phyloP scores from a whole-genome alignment of 2,888 invertebrate species.

The Dendrolimus houi region DNA sequence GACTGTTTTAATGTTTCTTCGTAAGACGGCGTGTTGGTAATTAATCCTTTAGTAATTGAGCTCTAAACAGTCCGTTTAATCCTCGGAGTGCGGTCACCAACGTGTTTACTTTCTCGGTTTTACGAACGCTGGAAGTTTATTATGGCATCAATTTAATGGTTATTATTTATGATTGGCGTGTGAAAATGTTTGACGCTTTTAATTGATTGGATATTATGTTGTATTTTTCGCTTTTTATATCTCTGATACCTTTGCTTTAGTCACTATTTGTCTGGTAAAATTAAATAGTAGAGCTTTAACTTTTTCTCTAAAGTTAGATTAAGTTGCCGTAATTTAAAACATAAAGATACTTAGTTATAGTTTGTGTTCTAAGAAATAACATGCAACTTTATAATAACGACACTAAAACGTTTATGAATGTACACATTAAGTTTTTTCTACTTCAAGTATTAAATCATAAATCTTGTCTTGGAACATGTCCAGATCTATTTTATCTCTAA shows the following conservation, averaged over 20 bases:
- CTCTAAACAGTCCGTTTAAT: constrained; percentile 33
- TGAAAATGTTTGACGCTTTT: constrained; percentile 43
- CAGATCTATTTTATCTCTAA: constrained; percentile 27
- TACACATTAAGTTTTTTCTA: constrained; percentile 16
- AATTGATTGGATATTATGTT: constrained; percentile 31
- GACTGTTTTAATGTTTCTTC: constrained; percentile 52
- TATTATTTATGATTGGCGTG: constrained; percentile 58
- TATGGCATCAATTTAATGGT: constrained; percentile 48
- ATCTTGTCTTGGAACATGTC: constrained; percentile 31
- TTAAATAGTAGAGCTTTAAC: too few relatives aligned
- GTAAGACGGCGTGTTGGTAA: constrained; percentile 41
- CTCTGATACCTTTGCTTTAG: too few relatives aligned
- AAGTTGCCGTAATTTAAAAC: too few relatives aligned
- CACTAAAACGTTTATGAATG: constrained; percentile 20
- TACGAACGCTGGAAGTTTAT: constrained; percentile 39
- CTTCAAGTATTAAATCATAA: constrained; percentile 19
- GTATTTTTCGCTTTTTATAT: too few relatives aligned
- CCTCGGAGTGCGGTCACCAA: constrained; percentile 30
- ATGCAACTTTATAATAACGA: constrained; percentile 3
- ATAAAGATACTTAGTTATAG: too few relatives aligned
- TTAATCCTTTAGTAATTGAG: constrained; percentile 56
- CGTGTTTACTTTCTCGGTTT: constrained; percentile 40
- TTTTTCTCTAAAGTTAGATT: too few relatives aligned
- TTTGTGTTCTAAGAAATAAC: too few relatives aligned
- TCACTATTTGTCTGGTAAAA: too few relatives aligned